A percentile compares a stretch with the other conserved stretches of the same genome.
These are phyloP conservation scores for Rhabdomys pumilio DNA, from an alignment of 2,797 vertebrate genomes.

Conservation along the genomic window DNA sequence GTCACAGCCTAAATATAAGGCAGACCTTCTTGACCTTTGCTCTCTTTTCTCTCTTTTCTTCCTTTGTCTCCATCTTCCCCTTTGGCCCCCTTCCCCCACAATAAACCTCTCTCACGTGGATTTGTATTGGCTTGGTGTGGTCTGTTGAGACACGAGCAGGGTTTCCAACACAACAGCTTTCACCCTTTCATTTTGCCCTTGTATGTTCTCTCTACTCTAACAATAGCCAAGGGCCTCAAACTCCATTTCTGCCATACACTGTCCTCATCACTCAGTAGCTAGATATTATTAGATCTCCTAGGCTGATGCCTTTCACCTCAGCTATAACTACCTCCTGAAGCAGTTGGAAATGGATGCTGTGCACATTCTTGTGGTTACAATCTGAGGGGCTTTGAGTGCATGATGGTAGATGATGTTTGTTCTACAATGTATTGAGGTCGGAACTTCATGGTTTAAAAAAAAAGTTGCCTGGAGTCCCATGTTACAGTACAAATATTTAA, in stretches of 20 bases:
- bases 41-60: too few relatives aligned
- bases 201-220: background rate
- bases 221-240: background rate
- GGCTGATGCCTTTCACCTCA: background rate
- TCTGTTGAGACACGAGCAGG: too few relatives aligned
- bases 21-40: too few relatives aligned
- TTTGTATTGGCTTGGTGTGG: too few relatives aligned
- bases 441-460: background rate
- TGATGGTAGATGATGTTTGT: too few relatives aligned
- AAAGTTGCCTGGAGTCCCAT: background rate
- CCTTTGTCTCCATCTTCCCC: too few relatives aligned
- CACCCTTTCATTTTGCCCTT: background rate
- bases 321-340: background rate
- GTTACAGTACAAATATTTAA: background rate
- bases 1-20: too few relatives aligned
- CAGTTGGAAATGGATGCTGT: background rate
- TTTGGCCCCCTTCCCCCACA: too few relatives aligned
- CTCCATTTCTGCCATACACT: background rate
- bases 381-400: fast-evolving
- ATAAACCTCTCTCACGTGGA: too few relatives aligned
- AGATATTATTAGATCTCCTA: background rate
- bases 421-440: background rate
- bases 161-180: background rate
- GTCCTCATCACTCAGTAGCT: background rate
- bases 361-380: background rate